phyloP scores from a whole-genome alignment of 2,797 vertebrate genomes.

The Rhynchonycteris naso region DNA sequence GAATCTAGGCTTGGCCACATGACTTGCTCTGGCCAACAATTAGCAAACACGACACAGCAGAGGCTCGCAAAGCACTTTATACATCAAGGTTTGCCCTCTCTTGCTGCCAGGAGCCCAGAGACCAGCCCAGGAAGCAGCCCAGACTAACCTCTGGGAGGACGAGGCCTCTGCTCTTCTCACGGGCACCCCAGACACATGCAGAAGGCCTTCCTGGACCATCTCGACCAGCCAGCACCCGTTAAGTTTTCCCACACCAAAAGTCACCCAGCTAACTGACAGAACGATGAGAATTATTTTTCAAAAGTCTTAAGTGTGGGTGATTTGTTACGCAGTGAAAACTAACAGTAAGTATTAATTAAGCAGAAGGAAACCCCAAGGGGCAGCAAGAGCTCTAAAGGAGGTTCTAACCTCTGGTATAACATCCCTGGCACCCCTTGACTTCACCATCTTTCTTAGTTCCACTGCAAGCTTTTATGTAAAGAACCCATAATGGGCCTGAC shows the following conservation, averaged over 20 bases:
- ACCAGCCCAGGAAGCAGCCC: neutral
- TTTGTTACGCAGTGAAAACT: constrained; percentile 12
- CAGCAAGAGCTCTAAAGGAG: neutral
- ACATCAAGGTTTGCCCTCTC: neutral
- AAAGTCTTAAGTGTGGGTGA: neutral
- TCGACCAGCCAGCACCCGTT: neutral
- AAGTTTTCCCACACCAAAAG: neutral
- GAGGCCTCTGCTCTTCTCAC: neutral
- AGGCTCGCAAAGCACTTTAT: neutral
- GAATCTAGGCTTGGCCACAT: neutral
- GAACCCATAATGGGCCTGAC: neutral
- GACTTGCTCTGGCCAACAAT: neutral
- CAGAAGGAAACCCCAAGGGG: constrained; percentile 15
- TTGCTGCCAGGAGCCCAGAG: neutral
- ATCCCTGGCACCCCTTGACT: neutral
- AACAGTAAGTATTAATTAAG: neutral
- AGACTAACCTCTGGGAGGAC: neutral
- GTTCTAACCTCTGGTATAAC: neutral
- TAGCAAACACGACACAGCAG: neutral
- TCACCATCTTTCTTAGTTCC: neutral
- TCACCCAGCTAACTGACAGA: neutral
- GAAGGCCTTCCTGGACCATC: neutral
- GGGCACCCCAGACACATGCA: neutral
- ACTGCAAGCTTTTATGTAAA: neutral
- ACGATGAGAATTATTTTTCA: neutral